These are phyloP conservation scores for Folsomia candida DNA, from an alignment of 2,888 invertebrate species.

Conservation along the genomic window DNA sequence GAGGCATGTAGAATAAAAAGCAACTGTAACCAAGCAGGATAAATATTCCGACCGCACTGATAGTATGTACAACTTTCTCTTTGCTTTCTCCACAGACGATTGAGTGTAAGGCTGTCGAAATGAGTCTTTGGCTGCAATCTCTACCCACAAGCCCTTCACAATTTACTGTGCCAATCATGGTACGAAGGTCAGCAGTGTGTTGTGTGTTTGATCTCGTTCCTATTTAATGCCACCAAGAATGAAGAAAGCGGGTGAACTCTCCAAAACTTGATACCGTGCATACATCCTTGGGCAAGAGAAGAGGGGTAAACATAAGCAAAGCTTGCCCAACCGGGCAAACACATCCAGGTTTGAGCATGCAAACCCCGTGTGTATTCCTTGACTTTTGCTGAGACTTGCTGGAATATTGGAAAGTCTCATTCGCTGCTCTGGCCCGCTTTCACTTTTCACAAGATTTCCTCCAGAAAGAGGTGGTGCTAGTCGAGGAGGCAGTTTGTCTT, in stretches of 20 bases:
- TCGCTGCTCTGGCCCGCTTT: not conserved
- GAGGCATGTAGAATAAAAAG: not conserved
- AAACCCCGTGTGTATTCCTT: slow-evolving; percentile 8
- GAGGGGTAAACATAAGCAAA: not conserved
- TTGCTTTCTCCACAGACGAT: too few species aligned
- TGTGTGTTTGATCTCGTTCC: too few species aligned
- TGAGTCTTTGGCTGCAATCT: too few species aligned
- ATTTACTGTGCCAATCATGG: not conserved
- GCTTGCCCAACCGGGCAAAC: not conserved
- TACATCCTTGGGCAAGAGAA: not conserved
- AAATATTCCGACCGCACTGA: not conserved
- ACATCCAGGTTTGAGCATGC: not conserved
- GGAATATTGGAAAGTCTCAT: slow-evolving; percentile 13
- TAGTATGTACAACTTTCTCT: not conserved
- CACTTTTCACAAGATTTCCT: not conserved
- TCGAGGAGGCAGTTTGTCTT: too few species aligned
- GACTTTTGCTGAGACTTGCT: not conserved
- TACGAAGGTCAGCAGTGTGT: too few species aligned
- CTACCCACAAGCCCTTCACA: too few species aligned
- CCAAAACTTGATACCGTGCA: not conserved
- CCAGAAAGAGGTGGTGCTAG: not conserved
- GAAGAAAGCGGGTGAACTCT: not conserved
- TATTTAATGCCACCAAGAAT: too few species aligned
- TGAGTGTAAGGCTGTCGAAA: too few species aligned
- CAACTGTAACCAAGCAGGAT: not conserved